Conservation (phyloP, 1,140 invertebrate species). For the Drosophila athabasca region DNA sequence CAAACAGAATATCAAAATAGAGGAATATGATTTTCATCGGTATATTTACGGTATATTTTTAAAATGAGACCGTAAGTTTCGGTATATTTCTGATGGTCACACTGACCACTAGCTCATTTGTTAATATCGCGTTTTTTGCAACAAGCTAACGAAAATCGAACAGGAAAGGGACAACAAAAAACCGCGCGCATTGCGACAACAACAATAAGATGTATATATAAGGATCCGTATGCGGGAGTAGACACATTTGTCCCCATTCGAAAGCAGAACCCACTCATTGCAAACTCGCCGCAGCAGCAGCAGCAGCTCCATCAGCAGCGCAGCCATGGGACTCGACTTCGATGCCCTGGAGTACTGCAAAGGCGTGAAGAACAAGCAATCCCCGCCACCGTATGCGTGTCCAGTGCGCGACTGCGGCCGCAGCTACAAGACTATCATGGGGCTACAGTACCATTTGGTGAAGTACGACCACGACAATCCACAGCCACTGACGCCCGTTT, state of each 20-base stretch:
- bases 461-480: constrained; percentile 92
- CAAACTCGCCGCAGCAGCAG: constrained; percentile 35
- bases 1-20: too few relatives aligned
- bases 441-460: constrained; percentile 93
- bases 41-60: too few relatives aligned
- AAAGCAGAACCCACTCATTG: constrained; percentile 36
- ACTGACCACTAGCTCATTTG: constrained; percentile 37
- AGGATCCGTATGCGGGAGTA: constrained; percentile 52
- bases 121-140: constrained; percentile 42
- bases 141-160: constrained; percentile 69
- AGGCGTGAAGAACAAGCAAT: constrained; percentile 90
- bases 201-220: constrained; percentile 71
- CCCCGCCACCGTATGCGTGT: constrained; percentile 91
- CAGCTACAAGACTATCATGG: constrained; percentile 93
- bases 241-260: constrained; percentile 63
- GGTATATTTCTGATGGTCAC: not conserved
- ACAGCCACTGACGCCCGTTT: constrained; percentile 84
- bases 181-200: constrained; percentile 56
- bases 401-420: constrained; percentile 92
- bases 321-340: constrained; percentile 86
- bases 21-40: too few relatives aligned
- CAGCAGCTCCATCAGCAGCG: constrained; percentile 31
- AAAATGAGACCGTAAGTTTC: too few relatives aligned
- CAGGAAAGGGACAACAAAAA: constrained; percentile 60
- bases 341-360: constrained; percentile 93